Evolutionary conservation across 2,797 vertebrate species (phyloP).

Genomic region (Periparus ater): DNA sequence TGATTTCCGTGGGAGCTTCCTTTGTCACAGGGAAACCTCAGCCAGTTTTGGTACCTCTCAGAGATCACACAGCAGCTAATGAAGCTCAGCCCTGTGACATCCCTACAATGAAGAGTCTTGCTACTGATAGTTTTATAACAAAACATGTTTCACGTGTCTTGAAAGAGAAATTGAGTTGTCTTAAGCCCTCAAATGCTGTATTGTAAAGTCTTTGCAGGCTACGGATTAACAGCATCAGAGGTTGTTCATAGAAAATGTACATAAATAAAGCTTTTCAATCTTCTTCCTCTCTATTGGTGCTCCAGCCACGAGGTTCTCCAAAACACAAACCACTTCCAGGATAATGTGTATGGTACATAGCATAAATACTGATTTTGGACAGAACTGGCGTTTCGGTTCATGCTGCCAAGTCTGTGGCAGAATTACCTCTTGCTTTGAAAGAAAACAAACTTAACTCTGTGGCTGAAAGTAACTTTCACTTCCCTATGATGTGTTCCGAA

Average conservation of each 20-base stretch:
- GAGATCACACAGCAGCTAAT: background rate
- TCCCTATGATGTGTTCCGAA: background rate
- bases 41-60: background rate
- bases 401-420: background rate
- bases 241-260: background rate
- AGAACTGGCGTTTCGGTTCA: background rate
- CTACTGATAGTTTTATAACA: background rate
- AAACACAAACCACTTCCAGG: background rate
- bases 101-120: background rate
- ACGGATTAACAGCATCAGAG: background rate
- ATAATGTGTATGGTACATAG: background rate
- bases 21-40: background rate
- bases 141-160: background rate
- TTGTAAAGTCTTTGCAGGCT: background rate
- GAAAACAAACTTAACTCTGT: background rate
- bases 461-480: background rate
- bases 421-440: background rate
- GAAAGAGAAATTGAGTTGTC: background rate
- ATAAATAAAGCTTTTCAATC: conserved; percentile 20
- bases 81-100: background rate
- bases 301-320: background rate
- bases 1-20: background rate
- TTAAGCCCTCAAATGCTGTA: background rate
- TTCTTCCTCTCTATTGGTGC: conserved; percentile 15
- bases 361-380: background rate